Base-by-base conservation (phyloP, 2,888 invertebrate genomes). In the Tenthredo mesomela region DNA sequence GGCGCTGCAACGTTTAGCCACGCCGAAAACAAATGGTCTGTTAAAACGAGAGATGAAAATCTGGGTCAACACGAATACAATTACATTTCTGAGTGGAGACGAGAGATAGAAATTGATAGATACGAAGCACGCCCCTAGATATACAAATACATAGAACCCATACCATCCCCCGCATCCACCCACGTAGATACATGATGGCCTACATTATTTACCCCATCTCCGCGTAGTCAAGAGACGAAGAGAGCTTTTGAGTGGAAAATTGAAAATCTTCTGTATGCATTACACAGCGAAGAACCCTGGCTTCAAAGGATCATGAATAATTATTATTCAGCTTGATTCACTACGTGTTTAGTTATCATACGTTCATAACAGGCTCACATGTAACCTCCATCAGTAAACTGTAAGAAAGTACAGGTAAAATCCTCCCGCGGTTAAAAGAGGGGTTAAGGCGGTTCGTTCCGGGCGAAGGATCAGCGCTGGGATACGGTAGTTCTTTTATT, bases 261-360 rank as follows among this genome's bases (percentile, higher is more conserved):
- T 88, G 87, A 88, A 89, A 89, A 85, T 85, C 78, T 86, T 87
- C 84, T 84, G 87, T 87, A 86, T 87, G 87, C 85, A 87, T 85
- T 86, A 84, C 86, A 58, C 73, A 21, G 10, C 33, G 47, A 82
- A 82, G 15, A 50, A 37, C 37, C 37, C 47, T 5, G 77, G 61
- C 33, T 82, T 82, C 84, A 82, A 84, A 85, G 84, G 43, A 70
- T 85, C 70, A 80, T 71, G 50, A 82, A 85, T 85, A 82, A 85
- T 85, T 85, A 85, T 80, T 73, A 73, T 65, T 33, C 82, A 67
- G 43, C 33, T 37, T 47, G 82, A 50, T 80, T 61, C 80, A 61
- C 80, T 37, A 21, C 50, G 18, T 73, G 15, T 50, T 18, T 25
- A 73, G 25, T 18, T 77, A 54, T 25, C 47, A 12, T 50, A 67